Percentiles rank a stretch among this genome's conserved stretches.
These are phyloP conservation scores for Drosophila meridiana DNA, from an alignment of 2,888 invertebrate genomes.

Conservation along the genomic window DNA sequence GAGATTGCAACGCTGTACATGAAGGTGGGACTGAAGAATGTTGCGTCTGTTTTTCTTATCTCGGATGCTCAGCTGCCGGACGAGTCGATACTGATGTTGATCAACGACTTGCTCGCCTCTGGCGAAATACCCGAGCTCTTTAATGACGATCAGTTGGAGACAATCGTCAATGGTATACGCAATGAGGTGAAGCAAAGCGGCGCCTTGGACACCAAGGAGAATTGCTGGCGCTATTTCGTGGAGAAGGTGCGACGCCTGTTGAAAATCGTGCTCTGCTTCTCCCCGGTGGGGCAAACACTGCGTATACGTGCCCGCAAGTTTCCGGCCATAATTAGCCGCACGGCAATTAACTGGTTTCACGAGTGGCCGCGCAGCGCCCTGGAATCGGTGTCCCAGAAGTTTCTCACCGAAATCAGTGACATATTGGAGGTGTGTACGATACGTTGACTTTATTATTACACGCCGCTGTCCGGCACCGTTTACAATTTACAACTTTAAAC, in stretches of 20 bases:
- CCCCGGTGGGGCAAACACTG: constrained; percentile 96
- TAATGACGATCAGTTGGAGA: constrained; percentile 95
- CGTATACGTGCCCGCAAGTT: constrained; percentile 95
- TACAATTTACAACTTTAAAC: constrained; percentile 66
- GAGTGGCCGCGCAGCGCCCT: constrained; percentile 98
- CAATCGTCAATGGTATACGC: constrained; percentile 91
- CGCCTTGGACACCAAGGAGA: constrained; percentile 93
- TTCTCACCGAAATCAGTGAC: constrained; percentile 91
- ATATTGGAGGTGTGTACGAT: constrained; percentile 88
- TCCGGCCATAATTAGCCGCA: constrained; percentile 96
- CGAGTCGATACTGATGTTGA: constrained; percentile 94
- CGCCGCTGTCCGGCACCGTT: constrained; percentile 42
- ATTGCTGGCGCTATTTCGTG: constrained; percentile 98
- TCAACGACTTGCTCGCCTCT: constrained; percentile 96
- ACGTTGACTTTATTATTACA: constrained; percentile 37
- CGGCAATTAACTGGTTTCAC: constrained; percentile 98
- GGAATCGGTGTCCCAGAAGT: constrained; percentile 94
- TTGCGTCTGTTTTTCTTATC: constrained; percentile 95
- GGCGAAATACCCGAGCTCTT: constrained; percentile 97
- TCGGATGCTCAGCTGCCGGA: constrained; percentile 97
- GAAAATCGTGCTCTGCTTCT: constrained; percentile 96
- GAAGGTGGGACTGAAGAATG: constrained; percentile 94
- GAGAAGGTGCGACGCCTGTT: constrained; percentile 92
- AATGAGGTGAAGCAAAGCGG: constrained; percentile 94
- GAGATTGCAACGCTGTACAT: constrained; percentile 91